Conservation (phyloP, 2,113 vertebrate species). For the Stictonetta naevosa region DNA sequence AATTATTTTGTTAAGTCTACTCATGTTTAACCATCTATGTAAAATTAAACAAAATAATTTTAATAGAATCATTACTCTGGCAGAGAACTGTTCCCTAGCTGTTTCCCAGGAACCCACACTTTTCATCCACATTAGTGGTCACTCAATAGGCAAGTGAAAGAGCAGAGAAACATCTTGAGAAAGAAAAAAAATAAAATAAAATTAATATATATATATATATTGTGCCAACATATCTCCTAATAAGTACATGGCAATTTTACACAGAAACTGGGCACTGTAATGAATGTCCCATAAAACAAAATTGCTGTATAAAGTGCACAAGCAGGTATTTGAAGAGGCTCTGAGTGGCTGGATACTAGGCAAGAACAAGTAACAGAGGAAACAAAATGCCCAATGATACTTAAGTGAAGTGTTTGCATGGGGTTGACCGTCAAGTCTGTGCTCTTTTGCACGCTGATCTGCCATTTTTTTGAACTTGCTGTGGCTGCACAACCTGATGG, state of each 20-base stretch:
- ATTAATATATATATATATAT: too few species aligned
- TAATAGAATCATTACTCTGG: neutral
- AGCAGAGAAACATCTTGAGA: neutral
- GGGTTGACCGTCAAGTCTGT: neutral
- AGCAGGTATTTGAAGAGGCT: constrained; percentile 32
- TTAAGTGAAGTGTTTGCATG: constrained; percentile 1
- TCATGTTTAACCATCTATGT: neutral
- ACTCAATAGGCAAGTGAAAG: neutral
- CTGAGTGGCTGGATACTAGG: neutral
- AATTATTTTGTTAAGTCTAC: neutral
- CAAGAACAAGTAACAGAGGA: constrained; percentile 2
- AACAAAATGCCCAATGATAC: constrained; percentile 1
- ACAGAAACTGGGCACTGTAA: constrained; percentile 23
- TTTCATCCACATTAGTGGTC: neutral
- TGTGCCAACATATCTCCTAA: constrained; percentile 4
- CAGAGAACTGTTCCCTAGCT: neutral
- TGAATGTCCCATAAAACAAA: constrained; percentile 46
- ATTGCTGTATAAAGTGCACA: constrained; percentile 31
- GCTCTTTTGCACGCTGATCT: neutral
- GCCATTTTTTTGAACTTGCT: constrained; percentile 51
- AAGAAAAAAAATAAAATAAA: too few species aligned
- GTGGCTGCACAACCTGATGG: constrained; percentile 51
- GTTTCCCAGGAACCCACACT: neutral
- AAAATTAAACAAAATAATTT: neutral
- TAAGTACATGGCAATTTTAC: constrained; percentile 15